Conservation (phyloP, 2,113 vertebrate species). For the Glaucomys volans region DNA sequence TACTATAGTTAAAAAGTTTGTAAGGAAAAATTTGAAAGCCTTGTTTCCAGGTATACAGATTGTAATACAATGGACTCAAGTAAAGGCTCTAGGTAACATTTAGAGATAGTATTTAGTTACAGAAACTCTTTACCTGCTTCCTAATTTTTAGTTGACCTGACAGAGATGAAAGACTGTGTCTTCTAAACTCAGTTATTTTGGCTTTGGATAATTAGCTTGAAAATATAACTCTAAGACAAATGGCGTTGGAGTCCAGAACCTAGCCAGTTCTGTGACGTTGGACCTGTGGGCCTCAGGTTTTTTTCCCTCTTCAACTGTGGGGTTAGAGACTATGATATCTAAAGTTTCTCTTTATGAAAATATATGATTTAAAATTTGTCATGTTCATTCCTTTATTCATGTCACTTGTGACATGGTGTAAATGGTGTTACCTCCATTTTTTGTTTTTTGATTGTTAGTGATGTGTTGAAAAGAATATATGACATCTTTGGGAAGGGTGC, state of each 20-base stretch:
- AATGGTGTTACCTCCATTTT: not conserved
- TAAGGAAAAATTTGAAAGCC: not conserved
- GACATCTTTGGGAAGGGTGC: slow-evolving; percentile 1
- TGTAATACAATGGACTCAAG: not conserved
- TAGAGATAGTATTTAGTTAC: slow-evolving; percentile 33
- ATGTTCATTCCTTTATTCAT: not conserved
- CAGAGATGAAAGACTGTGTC: not conserved
- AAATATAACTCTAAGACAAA: not conserved
- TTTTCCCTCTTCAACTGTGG: not conserved
- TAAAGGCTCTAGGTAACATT: not conserved
- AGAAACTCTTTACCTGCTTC: not conserved
- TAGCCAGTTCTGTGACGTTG: not conserved
- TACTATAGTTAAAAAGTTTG: not conserved
- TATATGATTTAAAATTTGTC: not conserved
- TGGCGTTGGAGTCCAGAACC: not conserved
- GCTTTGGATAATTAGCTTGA: slow-evolving; percentile 49
- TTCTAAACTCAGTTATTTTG: slow-evolving; percentile 56
- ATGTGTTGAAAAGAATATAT: not conserved
- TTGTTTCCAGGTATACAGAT: not conserved
- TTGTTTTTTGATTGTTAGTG: not conserved
- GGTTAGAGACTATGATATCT: not conserved
- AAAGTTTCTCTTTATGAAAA: not conserved
- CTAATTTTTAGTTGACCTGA: slow-evolving; percentile 46
- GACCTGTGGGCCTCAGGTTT: not conserved
- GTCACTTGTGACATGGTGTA: not conserved